Base-by-base conservation (phyloP, 2,888 invertebrate species). In the Drosophila monieri region DNA sequence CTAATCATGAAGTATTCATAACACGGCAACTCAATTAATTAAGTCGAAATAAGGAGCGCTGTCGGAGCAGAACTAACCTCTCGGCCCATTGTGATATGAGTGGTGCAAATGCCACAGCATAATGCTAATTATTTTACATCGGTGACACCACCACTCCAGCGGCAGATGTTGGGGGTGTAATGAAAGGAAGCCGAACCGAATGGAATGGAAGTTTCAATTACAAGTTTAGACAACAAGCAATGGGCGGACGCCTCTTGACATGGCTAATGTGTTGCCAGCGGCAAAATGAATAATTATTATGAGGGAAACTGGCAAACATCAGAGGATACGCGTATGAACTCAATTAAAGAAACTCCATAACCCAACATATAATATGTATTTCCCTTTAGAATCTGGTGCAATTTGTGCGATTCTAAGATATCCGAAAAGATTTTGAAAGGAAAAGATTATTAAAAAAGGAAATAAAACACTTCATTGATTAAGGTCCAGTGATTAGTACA, bases 21-120 rank as follows among this genome's bases (percentile, higher is more conserved):
- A 76, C 68, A 76, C 88, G 76, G 74, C 74, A 80, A 88, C 74
- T 70, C 88, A 88, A 85, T 88, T 85, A 85, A 85, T 85, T 85
- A 88, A 85, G 73, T 70, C 70, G 73, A 75, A 75, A 85, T 76
- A 85, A 21, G 21, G 69, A 53, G 51, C 53, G 57, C 32, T 46
- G 39, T 37, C 44, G 55, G 27, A 30, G 39, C 74, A 39, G 53
- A 56, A 64, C 47, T 68, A 73, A 57, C 70, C 48, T 53, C 35
- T 15, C 49, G 25, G 27, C 37, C 57, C 32, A 61, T 69, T 76
- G 46, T 73, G 51, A 67, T 66, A 62, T 68, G 68, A 44, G 49
- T 55, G 32, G 61, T 56, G 53, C 57, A 74, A 76, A 60, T 61
- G 70, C 47, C 70, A 71, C 58, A 67, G 66, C 65, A 71, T 84